Percentiles rank a stretch among this genome's conserved stretches.
phyloP scores from a whole-genome alignment of 2,113 vertebrate genomes.

The Osmerus eperlanus region DNA sequence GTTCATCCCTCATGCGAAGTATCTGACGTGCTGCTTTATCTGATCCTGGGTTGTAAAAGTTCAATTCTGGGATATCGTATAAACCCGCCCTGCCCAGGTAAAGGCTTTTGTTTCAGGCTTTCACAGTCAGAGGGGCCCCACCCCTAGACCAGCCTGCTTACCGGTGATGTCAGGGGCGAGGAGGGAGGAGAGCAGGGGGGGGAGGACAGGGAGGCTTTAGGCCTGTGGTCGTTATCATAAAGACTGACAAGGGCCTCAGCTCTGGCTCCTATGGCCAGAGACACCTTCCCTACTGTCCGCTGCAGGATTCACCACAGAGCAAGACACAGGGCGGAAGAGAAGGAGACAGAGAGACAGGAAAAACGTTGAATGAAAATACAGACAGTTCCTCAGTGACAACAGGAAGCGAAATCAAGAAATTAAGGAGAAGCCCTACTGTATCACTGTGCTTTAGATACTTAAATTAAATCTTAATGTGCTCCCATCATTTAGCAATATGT shows the following conservation, averaged over 20 bases:
- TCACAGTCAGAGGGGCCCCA: not conserved
- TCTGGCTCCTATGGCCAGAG: conserved; percentile 74
- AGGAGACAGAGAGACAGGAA: conserved; percentile 15
- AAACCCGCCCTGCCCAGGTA: not conserved
- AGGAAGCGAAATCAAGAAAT: conserved; percentile 1
- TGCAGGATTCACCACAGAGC: conserved; percentile 59
- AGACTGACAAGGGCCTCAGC: conserved; percentile 81
- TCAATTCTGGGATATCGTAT: not conserved
- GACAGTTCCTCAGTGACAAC: not conserved
- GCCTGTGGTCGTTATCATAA: conserved; percentile 83
- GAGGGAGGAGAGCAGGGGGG: conserved; percentile 17
- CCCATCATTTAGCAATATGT: not conserved
- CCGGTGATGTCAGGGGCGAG: conserved; percentile 63
- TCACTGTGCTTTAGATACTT: conserved; percentile 7
- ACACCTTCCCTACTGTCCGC: conserved; percentile 82
- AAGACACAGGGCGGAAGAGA: conserved; percentile 49
- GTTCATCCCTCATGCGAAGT: too few species aligned
- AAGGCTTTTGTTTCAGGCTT: not conserved
- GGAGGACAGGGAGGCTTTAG: conserved; percentile 60
- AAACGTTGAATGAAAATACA: not conserved
- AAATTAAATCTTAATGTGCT: conserved; percentile 13
- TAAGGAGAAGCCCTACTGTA: not conserved
- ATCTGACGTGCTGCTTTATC: too few species aligned
- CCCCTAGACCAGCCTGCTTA: conserved; percentile 63
- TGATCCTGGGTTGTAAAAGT: too few species aligned